These are phyloP conservation scores for Augochlora pura DNA, from an alignment of 1,140 invertebrate species.

Conservation along the genomic window DNA sequence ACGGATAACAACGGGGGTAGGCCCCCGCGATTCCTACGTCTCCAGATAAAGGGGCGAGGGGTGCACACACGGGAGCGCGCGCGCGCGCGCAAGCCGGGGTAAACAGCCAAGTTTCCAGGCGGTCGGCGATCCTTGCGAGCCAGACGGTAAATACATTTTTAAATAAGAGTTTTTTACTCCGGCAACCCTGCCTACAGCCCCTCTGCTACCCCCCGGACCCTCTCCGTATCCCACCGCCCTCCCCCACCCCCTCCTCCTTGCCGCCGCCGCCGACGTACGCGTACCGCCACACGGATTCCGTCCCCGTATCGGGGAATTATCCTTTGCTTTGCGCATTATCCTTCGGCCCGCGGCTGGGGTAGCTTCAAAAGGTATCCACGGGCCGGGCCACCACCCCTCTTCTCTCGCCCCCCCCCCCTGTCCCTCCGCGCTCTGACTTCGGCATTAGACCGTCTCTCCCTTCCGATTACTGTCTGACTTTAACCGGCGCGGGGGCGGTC, in stretches of 20 bases:
- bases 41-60: slow-evolving; percentile 58
- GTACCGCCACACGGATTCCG: slow-evolving; percentile 68
- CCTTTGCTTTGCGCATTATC: slow-evolving; percentile 78
- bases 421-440: slow-evolving; percentile 38
- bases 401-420: slow-evolving; percentile 49
- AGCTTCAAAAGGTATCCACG: slow-evolving; percentile 75
- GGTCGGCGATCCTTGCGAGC: slow-evolving; percentile 70
- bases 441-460: slow-evolving; percentile 26
- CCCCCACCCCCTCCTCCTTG: no score
- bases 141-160: slow-evolving; percentile 80
- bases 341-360: slow-evolving; percentile 67
- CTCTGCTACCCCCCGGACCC: no score
- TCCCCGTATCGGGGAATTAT: slow-evolving; percentile 79
- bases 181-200: background rate
- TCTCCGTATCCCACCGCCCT: no score
- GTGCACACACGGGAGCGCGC: slow-evolving; percentile 22
- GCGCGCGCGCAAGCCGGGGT: slow-evolving; percentile 45
- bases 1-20: slow-evolving; percentile 49
- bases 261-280: slow-evolving; percentile 1
- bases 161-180: slow-evolving; percentile 78
- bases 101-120: slow-evolving; percentile 71
- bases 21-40: slow-evolving; percentile 59
- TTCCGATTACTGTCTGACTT: slow-evolving; percentile 57
- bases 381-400: slow-evolving; percentile 59
- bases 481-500: slow-evolving; percentile 26